Evolutionary conservation across 2,888 invertebrate species (phyloP).

Genomic region (Tethea ocularis): DNA sequence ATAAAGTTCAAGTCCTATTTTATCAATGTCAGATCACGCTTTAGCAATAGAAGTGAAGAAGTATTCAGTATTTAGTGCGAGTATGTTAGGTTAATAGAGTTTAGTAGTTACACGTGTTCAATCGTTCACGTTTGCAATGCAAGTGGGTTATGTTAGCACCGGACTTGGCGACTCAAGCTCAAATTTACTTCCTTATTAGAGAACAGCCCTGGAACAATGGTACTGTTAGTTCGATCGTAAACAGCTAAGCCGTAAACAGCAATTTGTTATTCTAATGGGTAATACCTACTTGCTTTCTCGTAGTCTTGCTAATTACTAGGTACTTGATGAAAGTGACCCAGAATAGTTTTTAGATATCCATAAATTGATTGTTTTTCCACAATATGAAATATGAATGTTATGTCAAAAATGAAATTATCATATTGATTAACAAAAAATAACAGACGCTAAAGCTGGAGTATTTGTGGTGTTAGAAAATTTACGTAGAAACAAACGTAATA

Average conservation of each 20-base stretch:
- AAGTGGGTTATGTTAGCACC: conserved; percentile 56
- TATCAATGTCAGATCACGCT: conserved; percentile 1
- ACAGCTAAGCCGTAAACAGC: conserved; percentile 56
- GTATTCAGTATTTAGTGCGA: background rate
- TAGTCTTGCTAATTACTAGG: too few species aligned
- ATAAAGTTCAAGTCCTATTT: conserved; percentile 16
- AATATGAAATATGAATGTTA: background rate
- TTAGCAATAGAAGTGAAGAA: background rate
- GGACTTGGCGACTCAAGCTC: conserved; percentile 48
- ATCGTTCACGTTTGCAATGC: conserved; percentile 32
- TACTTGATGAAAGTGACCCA: conserved; percentile 11
- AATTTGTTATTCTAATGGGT: conserved; percentile 34
- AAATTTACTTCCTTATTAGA: conserved; percentile 82
- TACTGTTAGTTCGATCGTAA: conserved; percentile 61
- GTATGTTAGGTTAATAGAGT: conserved; percentile 18
- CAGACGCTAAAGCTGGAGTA: background rate
- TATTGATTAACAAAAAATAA: background rate
- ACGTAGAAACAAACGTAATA: background rate
- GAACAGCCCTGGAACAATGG: conserved; percentile 64
- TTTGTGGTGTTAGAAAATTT: background rate
- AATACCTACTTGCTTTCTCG: conserved; percentile 17
- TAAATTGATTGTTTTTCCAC: too few species aligned
- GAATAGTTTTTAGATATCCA: background rate
- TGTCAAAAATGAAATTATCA: too few species aligned
- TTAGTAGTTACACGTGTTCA: conserved; percentile 30